These are phyloP conservation scores for Penaeus monodon DNA, from an alignment of 2,888 invertebrate species.

Conservation along the genomic window DNA sequence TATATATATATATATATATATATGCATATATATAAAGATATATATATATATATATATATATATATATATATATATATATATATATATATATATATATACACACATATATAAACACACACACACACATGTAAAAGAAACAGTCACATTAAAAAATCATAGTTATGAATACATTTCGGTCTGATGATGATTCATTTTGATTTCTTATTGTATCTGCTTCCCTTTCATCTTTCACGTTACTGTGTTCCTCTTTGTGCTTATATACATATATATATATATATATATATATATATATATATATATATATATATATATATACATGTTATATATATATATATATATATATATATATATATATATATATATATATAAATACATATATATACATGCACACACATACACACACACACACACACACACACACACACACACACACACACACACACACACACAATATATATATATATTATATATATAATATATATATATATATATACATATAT, in stretches of 20 bases:
- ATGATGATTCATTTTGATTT: no score
- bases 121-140: no score
- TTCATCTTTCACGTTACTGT: no score
- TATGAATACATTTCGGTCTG: no score
- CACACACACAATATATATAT: background rate
- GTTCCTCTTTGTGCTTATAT: no score
- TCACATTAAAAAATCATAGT: no score
- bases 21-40: background rate
- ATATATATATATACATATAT: background rate
- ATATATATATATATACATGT: slow-evolving; percentile 5
- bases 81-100: background rate
- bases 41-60: background rate
- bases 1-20: slow-evolving; percentile 1
- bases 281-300: slow-evolving; percentile 16
- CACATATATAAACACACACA: background rate
- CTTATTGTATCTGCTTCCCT: no score
- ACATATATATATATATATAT: slow-evolving; percentile 21
- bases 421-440: background rate
- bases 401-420: background rate
- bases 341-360: background rate
- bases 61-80: slow-evolving; percentile 5
- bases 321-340: slow-evolving; percentile 9
- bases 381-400: background rate
- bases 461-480: background rate
- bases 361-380: slow-evolving; percentile 1